Conservation (phyloP, 92 coral and sea anemone species). For the Metridium senile region DNA sequence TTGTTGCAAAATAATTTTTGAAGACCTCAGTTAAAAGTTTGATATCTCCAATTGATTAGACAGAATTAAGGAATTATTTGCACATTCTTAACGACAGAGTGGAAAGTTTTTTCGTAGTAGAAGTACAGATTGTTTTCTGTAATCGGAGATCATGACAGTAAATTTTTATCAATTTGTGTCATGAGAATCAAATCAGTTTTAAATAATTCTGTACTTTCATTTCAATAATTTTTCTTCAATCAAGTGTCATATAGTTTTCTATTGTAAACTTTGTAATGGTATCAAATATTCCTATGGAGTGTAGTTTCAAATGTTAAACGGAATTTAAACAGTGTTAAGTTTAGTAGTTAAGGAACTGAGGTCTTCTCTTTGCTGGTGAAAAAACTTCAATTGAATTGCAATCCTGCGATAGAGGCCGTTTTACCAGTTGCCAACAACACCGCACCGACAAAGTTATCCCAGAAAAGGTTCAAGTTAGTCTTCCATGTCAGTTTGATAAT, state of each 20-base stretch:
- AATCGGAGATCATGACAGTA: not conserved
- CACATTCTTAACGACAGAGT: too few species aligned
- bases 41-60: too few species aligned
- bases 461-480: slow-evolving; percentile 25
- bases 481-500: slow-evolving; percentile 36
- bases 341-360: slow-evolving; percentile 16
- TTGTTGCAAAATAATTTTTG: too few species aligned
- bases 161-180: too few species aligned
- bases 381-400: slow-evolving; percentile 32
- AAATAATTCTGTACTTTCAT: not conserved
- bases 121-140: not conserved
- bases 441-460: slow-evolving; percentile 15
- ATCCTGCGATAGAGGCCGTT: slow-evolving; percentile 26
- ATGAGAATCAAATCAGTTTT: too few species aligned
- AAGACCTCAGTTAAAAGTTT: too few species aligned
- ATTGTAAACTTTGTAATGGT: too few species aligned
- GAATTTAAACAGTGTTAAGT: not conserved
- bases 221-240: not conserved
- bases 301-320: not conserved
- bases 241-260: too few species aligned
- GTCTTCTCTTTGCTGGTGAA: slow-evolving; percentile 37
- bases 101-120: too few species aligned
- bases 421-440: slow-evolving; percentile 32
- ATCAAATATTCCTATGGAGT: not conserved
- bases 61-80: too few species aligned